Evolutionary conservation across 2,888 invertebrate genomes (phyloP), one percentile per base, ranked within the genome.

Genomic region (Watsonalla cultraria): DNA sequence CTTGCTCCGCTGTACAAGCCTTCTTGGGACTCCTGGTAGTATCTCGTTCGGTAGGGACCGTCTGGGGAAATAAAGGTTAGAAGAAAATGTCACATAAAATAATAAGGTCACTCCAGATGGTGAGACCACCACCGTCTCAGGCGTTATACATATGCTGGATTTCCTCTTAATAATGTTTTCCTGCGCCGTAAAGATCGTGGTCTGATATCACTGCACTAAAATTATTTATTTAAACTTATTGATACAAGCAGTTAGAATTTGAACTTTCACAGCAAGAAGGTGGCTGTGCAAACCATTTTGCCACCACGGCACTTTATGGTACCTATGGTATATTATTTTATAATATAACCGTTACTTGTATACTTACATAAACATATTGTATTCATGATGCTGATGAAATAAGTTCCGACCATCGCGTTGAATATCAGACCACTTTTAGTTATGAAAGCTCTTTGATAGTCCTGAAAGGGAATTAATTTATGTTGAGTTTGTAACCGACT

Each of bases 1-100:
- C 96, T 93, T 0, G 96, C 95, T 0, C 98, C 98, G 5, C 96
- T 95, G 80, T 98, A 98, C 0, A 97, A 85, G 0, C 97, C 97
- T 80, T 97, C 97, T 52, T 97, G 94, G 0, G 95, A 94, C 74
- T 98, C 98, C 76, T 98, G 97, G 65, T 97, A 97, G 83, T 97
- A 98, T 46, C 96, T 92, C n/a, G 96, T 96, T n/a, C 98, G 92
- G 84, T 96, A 96, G 39, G 93, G 93, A 5, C 96, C 95, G 89
- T 94, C 96, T 96, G 75, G 14, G 88, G 84, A 4, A 48, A 46
- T 15, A 24, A 24, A 24, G 2, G 24, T 24, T 2, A 24, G 4
- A 24, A 24, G 24, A 24, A 24, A 2, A 24, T 24, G 4, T 24
- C n/a, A n/a, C n/a, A n/a, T n/a, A n/a, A n/a, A 24, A 24, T 24